phyloP scores from a whole-genome alignment of 2,113 vertebrate species.

The Nerophis ophidion region DNA sequence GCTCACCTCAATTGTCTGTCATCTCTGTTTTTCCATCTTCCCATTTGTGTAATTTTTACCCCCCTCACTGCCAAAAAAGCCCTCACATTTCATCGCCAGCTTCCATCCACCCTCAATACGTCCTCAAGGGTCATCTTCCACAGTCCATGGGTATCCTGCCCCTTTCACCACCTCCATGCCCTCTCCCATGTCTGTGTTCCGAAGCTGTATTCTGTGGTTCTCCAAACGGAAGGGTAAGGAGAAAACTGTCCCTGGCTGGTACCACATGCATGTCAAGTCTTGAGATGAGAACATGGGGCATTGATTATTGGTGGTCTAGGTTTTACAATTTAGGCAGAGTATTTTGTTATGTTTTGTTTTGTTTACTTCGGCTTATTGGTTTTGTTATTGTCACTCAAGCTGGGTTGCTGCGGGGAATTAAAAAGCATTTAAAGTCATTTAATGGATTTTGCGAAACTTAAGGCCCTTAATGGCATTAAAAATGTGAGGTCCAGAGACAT shows the following conservation, averaged over 20 bases:
- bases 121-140: conserved; percentile 62
- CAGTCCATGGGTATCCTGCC: conserved; percentile 62
- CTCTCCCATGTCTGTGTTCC: conserved; percentile 96
- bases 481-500: too few species aligned
- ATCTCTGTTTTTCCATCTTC: conserved; percentile 38
- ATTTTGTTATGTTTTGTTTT: conserved; percentile 3
- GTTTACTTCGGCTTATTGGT: not conserved
- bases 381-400: conserved; percentile 26
- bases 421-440: too few species aligned
- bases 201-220: conserved; percentile 99
- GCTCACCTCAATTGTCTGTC: conserved; percentile 45
- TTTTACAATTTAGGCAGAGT: conserved; percentile 40
- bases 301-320: conserved; percentile 44
- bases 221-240: conserved; percentile 97
- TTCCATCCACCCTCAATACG: conserved; percentile 32
- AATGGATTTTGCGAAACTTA: too few species aligned
- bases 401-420: too few species aligned
- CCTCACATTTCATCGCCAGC: conserved; percentile 44
- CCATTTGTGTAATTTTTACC: conserved; percentile 34
- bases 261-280: conserved; percentile 43
- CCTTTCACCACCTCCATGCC: conserved; percentile 82
- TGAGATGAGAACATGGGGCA: conserved; percentile 15
- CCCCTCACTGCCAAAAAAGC: conserved; percentile 45
- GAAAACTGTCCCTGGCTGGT: conserved; percentile 44
- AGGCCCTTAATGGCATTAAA: too few species aligned